Evolutionary conservation across 2,888 invertebrate species (phyloP).

Genomic region (Temnothorax rugatulus): DNA sequence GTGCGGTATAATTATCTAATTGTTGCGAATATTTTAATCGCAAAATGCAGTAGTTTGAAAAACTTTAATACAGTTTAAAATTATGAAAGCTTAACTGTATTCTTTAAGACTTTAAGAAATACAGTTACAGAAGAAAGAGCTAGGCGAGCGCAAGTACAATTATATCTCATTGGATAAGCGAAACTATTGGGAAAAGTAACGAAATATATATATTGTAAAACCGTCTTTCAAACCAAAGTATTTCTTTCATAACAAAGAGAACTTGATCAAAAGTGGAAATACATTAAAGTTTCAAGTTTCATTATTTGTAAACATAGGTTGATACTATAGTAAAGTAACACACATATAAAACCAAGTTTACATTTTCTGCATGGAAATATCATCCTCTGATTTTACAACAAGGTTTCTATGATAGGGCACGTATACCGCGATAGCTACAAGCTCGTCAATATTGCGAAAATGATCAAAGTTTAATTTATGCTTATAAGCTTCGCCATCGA

Average conservation of each 20-base stretch:
- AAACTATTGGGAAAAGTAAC: neutral
- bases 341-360: neutral
- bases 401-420: conserved; percentile 12
- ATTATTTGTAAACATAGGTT: neutral
- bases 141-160: conserved; percentile 17
- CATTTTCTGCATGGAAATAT: neutral
- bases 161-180: conserved; percentile 31
- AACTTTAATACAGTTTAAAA: conserved; percentile 20
- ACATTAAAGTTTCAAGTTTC: conserved; percentile 14
- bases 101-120: neutral
- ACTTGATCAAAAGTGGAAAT: neutral
- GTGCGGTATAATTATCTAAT: neutral
- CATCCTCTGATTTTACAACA: neutral
- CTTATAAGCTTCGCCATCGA: neutral
- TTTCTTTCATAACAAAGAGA: neutral
- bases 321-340: neutral
- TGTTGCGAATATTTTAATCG: neutral
- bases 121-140: conserved; percentile 16
- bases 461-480: conserved; percentile 34
- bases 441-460: conserved; percentile 24
- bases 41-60: neutral
- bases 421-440: neutral
- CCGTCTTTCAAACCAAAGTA: neutral
- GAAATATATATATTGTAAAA: neutral
- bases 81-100: conserved; percentile 10